Evolutionary conservation across 1,140 invertebrate genomes (phyloP).

Genomic region (Cotesia glomerata): DNA sequence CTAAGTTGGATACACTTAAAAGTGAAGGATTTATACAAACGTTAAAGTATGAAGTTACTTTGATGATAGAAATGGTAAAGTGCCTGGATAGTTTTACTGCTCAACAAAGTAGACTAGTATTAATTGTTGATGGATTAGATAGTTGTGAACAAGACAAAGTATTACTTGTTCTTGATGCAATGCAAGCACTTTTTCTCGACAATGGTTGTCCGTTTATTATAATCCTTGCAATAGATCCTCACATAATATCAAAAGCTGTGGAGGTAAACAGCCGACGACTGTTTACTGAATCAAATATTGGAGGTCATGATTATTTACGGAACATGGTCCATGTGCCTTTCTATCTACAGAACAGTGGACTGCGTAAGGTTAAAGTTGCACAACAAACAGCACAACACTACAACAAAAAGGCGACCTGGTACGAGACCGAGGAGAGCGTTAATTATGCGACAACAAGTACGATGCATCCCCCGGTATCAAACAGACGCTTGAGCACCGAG

Average conservation of each 20-base stretch:
- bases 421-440: slow-evolving; percentile 63
- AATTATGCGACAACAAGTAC: slow-evolving; percentile 57
- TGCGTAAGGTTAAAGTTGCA: slow-evolving; percentile 85
- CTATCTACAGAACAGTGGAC: slow-evolving; percentile 94
- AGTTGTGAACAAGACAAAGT: slow-evolving; percentile 98
- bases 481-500: slow-evolving; percentile 77
- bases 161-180: slow-evolving; percentile 88
- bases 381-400: slow-evolving; percentile 75
- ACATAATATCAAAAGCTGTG: slow-evolving; percentile 96
- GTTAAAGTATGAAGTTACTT: slow-evolving; percentile 83
- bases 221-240: slow-evolving; percentile 94
- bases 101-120: slow-evolving; percentile 90
- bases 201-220: slow-evolving; percentile 91
- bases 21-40: slow-evolving; percentile 81
- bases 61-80: slow-evolving; percentile 83
- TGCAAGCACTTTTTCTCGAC: slow-evolving; percentile 93
- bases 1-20: slow-evolving; percentile 73
- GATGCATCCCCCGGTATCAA: slow-evolving; percentile 69
- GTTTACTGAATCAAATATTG: slow-evolving; percentile 88
- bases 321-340: slow-evolving; percentile 98
- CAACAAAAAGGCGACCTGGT: slow-evolving; percentile 54
- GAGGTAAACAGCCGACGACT: slow-evolving; percentile 87
- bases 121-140: slow-evolving; percentile 96
- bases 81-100: slow-evolving; percentile 90
- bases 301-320: slow-evolving; percentile 91